Conservation (phyloP, 1,140 invertebrate genomes). For the Drosophila tani region DNA sequence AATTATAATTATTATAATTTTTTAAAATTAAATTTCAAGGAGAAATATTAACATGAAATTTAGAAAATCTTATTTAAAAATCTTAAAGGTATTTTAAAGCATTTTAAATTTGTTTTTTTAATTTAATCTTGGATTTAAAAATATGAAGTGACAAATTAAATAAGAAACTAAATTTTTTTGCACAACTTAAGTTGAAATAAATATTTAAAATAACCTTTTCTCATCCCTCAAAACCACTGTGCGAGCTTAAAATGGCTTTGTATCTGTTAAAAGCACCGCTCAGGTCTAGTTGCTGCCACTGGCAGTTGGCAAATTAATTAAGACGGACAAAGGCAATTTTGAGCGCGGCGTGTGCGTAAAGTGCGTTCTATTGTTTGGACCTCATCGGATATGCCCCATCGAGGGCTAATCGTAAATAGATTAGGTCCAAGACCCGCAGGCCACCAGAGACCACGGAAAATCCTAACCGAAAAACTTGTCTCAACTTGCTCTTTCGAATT, state of each 20-base stretch:
- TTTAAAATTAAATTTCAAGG: too few relatives aligned
- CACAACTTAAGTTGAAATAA: not conserved
- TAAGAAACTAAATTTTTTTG: not conserved
- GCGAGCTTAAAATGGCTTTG: constrained; percentile 24
- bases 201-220: accelerated
- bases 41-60: not conserved
- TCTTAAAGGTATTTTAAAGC: too few relatives aligned
- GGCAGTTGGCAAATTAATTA: constrained; percentile 72
- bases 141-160: not conserved
- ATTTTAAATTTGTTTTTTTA: too few relatives aligned
- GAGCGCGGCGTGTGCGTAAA: constrained; percentile 50
- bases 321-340: constrained; percentile 78
- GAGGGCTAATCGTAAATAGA: constrained; percentile 47
- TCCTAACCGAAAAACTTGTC: not conserved
- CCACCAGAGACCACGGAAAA: not conserved
- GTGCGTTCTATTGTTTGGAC: constrained; percentile 44
- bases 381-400: constrained; percentile 9
- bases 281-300: constrained; percentile 28
- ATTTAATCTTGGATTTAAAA: not conserved
- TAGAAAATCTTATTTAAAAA: not conserved
- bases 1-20: too few relatives aligned
- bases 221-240: constrained; percentile 24
- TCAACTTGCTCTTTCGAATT: constrained; percentile 25
- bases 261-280: constrained; percentile 21
- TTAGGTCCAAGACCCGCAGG: constrained; percentile 18